Conservation (phyloP, 2,113 vertebrate genomes). For the Edolisoma coerulescens region DNA sequence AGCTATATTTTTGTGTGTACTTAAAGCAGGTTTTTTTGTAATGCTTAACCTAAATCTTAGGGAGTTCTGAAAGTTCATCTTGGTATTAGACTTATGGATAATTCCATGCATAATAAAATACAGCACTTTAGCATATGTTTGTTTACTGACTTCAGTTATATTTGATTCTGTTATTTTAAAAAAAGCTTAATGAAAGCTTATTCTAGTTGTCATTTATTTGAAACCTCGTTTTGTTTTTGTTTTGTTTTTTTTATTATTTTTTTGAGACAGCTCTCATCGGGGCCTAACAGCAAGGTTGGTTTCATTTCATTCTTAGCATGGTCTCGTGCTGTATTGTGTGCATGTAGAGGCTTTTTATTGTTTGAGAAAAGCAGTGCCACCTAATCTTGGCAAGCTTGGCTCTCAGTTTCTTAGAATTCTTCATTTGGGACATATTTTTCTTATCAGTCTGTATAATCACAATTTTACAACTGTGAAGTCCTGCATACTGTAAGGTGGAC, state of each 20-base stretch:
- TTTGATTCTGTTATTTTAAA: not conserved
- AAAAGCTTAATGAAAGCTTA: not conserved
- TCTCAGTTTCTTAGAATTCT: not conserved
- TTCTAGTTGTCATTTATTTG: not conserved
- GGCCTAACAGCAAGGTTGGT: conserved; percentile 44
- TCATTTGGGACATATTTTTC: not conserved
- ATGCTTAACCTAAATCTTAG: not conserved
- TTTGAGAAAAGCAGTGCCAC: not conserved
- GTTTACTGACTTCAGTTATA: not conserved
- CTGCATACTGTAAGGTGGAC: not conserved
- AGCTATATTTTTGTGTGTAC: not conserved
- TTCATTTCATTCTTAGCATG: conserved; percentile 12
- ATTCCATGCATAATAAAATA: not conserved
- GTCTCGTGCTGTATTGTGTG: conserved; percentile 31
- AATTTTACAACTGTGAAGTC: not conserved
- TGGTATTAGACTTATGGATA: not conserved
- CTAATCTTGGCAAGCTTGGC: not conserved
- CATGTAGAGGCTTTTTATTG: not conserved
- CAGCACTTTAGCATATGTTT: not conserved
- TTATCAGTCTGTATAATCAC: not conserved
- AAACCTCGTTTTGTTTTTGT: not conserved
- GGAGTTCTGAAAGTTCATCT: not conserved
- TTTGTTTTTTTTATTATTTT: not conserved
- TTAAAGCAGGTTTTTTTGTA: not conserved
- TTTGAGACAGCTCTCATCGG: conserved; percentile 23